Conservation (phyloP, 2,888 invertebrate species). For the Lasiommata megera region DNA sequence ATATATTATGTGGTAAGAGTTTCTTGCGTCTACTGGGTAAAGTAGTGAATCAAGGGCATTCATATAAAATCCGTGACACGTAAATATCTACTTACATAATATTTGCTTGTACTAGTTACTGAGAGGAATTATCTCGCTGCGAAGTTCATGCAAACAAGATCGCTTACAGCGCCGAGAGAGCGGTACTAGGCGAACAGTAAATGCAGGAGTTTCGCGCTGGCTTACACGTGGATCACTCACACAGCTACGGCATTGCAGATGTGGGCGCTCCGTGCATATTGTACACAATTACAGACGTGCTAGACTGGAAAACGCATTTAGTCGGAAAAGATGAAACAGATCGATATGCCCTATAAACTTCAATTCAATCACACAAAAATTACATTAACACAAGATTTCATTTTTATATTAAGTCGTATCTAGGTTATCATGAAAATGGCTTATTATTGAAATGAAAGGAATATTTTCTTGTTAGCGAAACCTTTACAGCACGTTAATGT, state of each 20-base stretch:
- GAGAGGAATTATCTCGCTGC: slow-evolving; percentile 37
- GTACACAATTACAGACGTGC: slow-evolving; percentile 53
- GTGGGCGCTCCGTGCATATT: slow-evolving; percentile 36
- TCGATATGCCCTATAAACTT: slow-evolving; percentile 43
- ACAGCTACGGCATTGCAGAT: slow-evolving; percentile 37
- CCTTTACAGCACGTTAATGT: slow-evolving; percentile 44
- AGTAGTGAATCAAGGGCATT: not conserved
- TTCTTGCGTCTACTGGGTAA: too few species aligned
- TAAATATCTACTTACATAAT: slow-evolving; percentile 33
- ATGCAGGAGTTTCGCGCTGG: slow-evolving; percentile 31
- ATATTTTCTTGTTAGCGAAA: slow-evolving; percentile 41
- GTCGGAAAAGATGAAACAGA: slow-evolving; percentile 60
- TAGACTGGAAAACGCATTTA: slow-evolving; percentile 67
- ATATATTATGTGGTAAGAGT: too few species aligned
- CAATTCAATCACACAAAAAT: slow-evolving; percentile 3
- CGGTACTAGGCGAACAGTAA: slow-evolving; percentile 41
- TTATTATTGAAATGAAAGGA: slow-evolving; percentile 41
- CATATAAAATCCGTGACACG: slow-evolving; percentile 11
- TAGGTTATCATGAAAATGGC: slow-evolving; percentile 27
- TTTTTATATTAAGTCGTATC: slow-evolving; percentile 1
- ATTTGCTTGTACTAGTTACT: slow-evolving; percentile 31
- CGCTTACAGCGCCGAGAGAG: slow-evolving; percentile 45
- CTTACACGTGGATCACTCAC: slow-evolving; percentile 55
- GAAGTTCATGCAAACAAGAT: slow-evolving; percentile 42
- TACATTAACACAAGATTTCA: not conserved